Percentiles rank a stretch among this genome's conserved stretches.
Conservation (phyloP, 1,140 invertebrate genomes). For the Brevipalpus yothersi region DNA sequence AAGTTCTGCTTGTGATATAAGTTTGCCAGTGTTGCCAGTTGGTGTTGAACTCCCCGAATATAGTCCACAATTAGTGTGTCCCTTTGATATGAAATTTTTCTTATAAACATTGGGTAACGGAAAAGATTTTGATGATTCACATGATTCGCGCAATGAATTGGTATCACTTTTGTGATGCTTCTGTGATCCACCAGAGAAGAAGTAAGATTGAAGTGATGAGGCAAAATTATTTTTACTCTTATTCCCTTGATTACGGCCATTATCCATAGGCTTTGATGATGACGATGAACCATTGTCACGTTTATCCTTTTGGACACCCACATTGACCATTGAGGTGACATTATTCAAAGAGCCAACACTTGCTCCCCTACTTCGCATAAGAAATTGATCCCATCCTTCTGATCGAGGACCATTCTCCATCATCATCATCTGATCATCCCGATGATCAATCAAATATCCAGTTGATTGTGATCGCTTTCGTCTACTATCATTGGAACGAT, state of each 20-base stretch:
- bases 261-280: neutral
- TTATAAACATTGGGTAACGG: slow-evolving; percentile 12
- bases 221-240: neutral
- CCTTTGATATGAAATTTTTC: slow-evolving; percentile 11
- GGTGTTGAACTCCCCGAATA: slow-evolving; percentile 6
- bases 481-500: neutral
- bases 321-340: neutral
- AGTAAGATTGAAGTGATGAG: slow-evolving; percentile 1
- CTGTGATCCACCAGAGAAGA: neutral
- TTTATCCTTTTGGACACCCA: neutral
- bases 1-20: neutral
- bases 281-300: neutral
- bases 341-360: neutral
- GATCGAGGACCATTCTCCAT: neutral
- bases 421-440: neutral
- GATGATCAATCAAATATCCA: neutral
- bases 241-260: neutral
- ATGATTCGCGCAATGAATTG: neutral
- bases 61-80: slow-evolving; percentile 11
- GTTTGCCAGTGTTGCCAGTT: neutral
- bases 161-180: neutral
- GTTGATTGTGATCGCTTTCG: neutral
- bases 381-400: neutral
- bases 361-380: neutral
- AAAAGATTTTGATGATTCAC: slow-evolving; percentile 1